Evolutionary conservation across 2,888 invertebrate genomes (phyloP).

Genomic region (Hypsopygia costalis): DNA sequence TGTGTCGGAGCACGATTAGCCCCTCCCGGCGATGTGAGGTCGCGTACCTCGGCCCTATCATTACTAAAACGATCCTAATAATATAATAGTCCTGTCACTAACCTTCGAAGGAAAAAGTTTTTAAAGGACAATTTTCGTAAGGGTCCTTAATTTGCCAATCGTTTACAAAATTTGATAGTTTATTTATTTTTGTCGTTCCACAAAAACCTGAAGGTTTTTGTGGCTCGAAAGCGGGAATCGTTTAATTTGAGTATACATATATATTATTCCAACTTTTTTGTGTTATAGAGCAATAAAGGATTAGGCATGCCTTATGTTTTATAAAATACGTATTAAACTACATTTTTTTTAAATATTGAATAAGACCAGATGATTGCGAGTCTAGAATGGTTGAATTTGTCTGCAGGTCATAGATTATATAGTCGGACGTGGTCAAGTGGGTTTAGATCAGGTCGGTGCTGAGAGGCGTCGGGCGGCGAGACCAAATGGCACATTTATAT

Average conservation of each 20-base stretch:
- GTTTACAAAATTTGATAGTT: slow-evolving; percentile 58
- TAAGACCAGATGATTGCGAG: slow-evolving; percentile 4
- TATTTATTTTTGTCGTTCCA: slow-evolving; percentile 47
- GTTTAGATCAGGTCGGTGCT: not conserved
- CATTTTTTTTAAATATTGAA: too few relatives aligned
- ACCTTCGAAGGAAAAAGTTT: slow-evolving; percentile 58
- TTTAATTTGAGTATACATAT: slow-evolving; percentile 37
- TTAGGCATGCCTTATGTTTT: too few relatives aligned
- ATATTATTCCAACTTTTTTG: too few relatives aligned
- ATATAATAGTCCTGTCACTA: slow-evolving; percentile 78
- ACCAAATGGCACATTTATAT: slow-evolving; percentile 72
- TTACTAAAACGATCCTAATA: slow-evolving; percentile 77
- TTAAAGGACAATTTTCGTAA: slow-evolving; percentile 70
- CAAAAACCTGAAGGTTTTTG: too few relatives aligned
- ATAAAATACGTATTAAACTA: too few relatives aligned
- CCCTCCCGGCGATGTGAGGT: slow-evolving; percentile 63
- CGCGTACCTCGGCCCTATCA: slow-evolving; percentile 68
- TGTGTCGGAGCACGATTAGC: slow-evolving; percentile 57
- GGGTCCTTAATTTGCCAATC: slow-evolving; percentile 62
- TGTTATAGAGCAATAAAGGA: too few relatives aligned
- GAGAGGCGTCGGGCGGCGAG: slow-evolving; percentile 17
- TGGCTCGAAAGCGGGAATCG: slow-evolving; percentile 29
- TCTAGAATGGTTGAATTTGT: not conserved
- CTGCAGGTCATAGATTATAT: not conserved
- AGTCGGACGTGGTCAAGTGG: slow-evolving; percentile 3